Evolutionary conservation across 2,888 invertebrate genomes (phyloP), one percentile per base, ranked within the genome.

Genomic region (Agapostemon virescens): DNA sequence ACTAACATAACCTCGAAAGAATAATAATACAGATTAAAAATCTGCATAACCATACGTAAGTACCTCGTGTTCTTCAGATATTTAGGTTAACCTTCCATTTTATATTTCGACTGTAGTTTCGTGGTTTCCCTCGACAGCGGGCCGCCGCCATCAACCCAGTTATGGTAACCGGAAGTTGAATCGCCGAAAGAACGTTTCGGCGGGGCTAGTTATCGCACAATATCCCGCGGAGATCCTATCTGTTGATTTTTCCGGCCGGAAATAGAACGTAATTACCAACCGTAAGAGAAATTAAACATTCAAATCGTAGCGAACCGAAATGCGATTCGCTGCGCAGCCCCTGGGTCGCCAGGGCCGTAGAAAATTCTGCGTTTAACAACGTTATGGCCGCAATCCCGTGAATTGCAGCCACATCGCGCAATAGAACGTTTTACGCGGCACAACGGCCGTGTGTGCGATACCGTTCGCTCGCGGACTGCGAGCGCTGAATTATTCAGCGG

Each of bases 351-450:
- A 36, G 26, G 40, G 6, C 17, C 17, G 58, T 7, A 5, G 69
- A 77, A 69, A 69, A 69, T 38, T 30, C 52, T 20, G 52, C 69
- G 42, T 67, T 67, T 42, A 73, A 77, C 67, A 38, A 73, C 36
- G n/a, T 58, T 42, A 13, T 20, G 30, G 23, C 9, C n/a, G 26
- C 69, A 26, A 63, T 52, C 40, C 52, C 17, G 77, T 26, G 23
- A 76, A 77, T 76, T 42, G 40, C 68, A 9, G 33, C 11, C 61
- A 26, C 38, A 40, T 15, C 67, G 26, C 26, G 9, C 36, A 13
- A 33, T 40, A 9, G 42, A n/a, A 76, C 20, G 17, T 55, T 66
- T 42, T 26, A 23, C 20, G 26, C 23, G 23, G 23, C 33, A 2
- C 30, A 6, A 13, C 20, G n/a, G n/a, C n/a, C 61, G 23, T 33